Evolutionary conservation across 2,797 vertebrate species (phyloP), one percentile per base, ranked within the genome.

Genomic region (Limnodromus scolopaceus): DNA sequence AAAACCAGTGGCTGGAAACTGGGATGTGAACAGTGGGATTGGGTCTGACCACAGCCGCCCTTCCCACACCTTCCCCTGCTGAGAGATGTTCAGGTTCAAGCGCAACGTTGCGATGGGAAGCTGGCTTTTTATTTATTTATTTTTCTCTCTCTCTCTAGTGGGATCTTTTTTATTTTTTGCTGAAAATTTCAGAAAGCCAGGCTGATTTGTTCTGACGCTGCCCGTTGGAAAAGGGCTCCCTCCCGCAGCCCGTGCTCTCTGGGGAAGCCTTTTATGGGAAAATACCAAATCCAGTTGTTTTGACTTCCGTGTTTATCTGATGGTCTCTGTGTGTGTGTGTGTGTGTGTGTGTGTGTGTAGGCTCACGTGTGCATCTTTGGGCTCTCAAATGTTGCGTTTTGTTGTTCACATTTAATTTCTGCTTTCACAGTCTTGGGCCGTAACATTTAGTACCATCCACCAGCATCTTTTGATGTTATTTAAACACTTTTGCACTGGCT

Each of bases 251-350:
- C 1, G 0, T 28, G 58, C 43, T 91, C 71, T 65, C 64, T 55
- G 57, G 71, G 68, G 86, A 84, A 82, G 55, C 88, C 83, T 72
- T 92, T 89, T 79, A 64, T 45, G 86, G 71, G 74, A 75, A 93
- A 92, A 49, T 38, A 83, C 18, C 57, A 77, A 75, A 89, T 77
- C 46, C 38, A 53, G 11, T 70, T 24, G 22, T 77, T 87, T 82
- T 70, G 46, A 58, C 41, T 86, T 48, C 68, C 3, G 2, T 81
- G 32, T 87, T 79, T 81, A 46, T 34, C 78, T 48, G 32, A 13
- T 55, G 80, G 38, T 30, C 32, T 54, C 13, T 41, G 39, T 41
- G 63, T 41, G 48, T 54, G 39, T 38, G 48, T 54, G 60, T 70
- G 39, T 41, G 39, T 41, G 63, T 41, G 48, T 54, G 39, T 38